phyloP scores from a whole-genome alignment of 2,888 invertebrate genomes.

The Eurytoma californica region DNA sequence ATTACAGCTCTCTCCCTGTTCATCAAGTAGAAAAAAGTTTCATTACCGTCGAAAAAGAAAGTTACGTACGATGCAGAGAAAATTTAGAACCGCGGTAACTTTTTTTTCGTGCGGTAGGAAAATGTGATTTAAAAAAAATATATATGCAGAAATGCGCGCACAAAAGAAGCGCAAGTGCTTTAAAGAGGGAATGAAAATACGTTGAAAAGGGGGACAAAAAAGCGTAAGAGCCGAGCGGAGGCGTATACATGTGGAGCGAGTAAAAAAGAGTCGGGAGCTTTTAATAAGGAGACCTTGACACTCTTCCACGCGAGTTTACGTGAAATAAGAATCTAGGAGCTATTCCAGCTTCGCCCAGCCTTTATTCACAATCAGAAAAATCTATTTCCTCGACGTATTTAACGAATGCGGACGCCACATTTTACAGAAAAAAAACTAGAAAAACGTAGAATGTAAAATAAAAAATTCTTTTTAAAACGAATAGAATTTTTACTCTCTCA shows the following conservation, averaged over 20 bases:
- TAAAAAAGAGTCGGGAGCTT: constrained; percentile 42
- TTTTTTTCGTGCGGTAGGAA: not conserved
- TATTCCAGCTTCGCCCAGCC: no score
- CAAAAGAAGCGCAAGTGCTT: not conserved
- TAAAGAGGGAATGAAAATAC: constrained; percentile 1
- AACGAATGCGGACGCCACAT: not conserved
- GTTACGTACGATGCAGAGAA: not conserved
- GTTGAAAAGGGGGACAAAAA: constrained; percentile 2
- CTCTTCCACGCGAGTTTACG: constrained; percentile 23
- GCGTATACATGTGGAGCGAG: not conserved
- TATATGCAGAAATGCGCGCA: constrained; percentile 1
- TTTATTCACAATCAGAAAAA: no score
- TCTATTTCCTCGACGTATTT: no score
- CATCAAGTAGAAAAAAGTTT: not conserved
- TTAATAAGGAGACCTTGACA: constrained; percentile 56
- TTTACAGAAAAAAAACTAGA: not conserved
- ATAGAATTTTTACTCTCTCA: no score
- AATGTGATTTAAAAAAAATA: constrained; percentile 4
- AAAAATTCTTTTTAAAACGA: no score
- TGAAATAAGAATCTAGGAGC: constrained; percentile 26
- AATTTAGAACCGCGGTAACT: not conserved
- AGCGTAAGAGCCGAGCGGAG: not conserved
- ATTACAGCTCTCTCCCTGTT: not conserved
- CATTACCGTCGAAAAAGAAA: not conserved
- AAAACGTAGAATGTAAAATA: no score